Conservation (phyloP, 2,797 vertebrate species). For the Pipistrellus nathusii region DNA sequence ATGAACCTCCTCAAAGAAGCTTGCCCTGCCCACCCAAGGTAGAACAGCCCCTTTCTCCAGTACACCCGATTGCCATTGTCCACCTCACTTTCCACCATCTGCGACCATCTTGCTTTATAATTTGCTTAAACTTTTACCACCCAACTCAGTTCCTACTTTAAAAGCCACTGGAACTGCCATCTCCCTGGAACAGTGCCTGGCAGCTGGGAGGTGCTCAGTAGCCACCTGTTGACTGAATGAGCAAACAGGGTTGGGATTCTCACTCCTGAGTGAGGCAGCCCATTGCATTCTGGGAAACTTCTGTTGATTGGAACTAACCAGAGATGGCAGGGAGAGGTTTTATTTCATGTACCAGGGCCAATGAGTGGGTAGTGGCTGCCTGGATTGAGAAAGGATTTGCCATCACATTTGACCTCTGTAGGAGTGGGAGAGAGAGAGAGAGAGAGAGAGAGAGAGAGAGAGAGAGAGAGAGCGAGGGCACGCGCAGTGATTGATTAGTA, state of each 20-base stretch:
- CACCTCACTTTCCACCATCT: neutral
- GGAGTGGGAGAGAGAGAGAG: neutral
- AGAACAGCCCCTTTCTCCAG: neutral
- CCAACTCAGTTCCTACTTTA: neutral
- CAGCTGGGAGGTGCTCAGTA: neutral
- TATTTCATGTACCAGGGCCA: neutral
- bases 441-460: neutral
- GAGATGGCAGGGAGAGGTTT: neutral
- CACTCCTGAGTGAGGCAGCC: neutral
- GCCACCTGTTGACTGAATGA: neutral
- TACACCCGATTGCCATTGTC: accelerated
- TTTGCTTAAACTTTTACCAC: neutral
- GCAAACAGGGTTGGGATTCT: neutral
- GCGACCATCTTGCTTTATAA: neutral
- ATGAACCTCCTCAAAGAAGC: neutral
- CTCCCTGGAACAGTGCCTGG: neutral
- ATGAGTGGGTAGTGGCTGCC: neutral
- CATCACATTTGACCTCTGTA: neutral
- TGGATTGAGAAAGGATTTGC: neutral
- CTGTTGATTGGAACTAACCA: neutral
- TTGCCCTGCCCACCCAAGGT: neutral
- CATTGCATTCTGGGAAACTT: neutral
- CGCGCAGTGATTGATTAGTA: neutral
- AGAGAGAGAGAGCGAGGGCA: no score
- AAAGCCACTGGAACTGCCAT: neutral